A percentile compares a stretch with the other conserved stretches of the same genome.
phyloP scores from a whole-genome alignment of 2,113 vertebrate genomes.

The Xenopus laevis region DNA sequence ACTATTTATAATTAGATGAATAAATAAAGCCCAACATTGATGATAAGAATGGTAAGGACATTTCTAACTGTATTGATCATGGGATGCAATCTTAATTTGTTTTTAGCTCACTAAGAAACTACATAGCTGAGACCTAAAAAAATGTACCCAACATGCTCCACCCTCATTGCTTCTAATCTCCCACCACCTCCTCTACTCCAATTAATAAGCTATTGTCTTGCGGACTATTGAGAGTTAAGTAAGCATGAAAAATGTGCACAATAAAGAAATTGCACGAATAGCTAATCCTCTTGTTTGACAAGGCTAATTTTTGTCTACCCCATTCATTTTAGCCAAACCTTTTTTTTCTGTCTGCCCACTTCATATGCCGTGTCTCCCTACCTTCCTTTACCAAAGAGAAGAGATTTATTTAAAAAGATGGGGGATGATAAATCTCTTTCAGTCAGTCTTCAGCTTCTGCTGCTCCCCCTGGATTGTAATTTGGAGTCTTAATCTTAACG shows the following conservation, averaged over 20 bases:
- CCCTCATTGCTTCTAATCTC: slow-evolving; percentile 48
- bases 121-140: no score
- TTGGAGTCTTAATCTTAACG: slow-evolving; percentile 63
- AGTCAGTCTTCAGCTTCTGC: slow-evolving; percentile 50
- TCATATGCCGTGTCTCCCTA: slow-evolving; percentile 39
- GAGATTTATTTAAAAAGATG: slow-evolving; percentile 68
- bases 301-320: slow-evolving; percentile 71
- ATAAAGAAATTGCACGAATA: slow-evolving; percentile 74
- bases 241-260: slow-evolving; percentile 87
- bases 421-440: slow-evolving; percentile 74
- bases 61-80: no score
- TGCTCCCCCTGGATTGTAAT: slow-evolving; percentile 50
- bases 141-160: slow-evolving; percentile 25
- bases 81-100: no score
- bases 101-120: no score
- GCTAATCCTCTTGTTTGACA: slow-evolving; percentile 88
- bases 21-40: no score
- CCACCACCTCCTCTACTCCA: slow-evolving; percentile 58
- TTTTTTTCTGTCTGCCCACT: slow-evolving; percentile 57
- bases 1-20: no score
- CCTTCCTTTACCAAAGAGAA: slow-evolving; percentile 76
- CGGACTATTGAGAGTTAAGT: slow-evolving; percentile 83
- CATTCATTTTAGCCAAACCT: slow-evolving; percentile 47
- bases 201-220: slow-evolving; percentile 76
- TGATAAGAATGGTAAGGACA: no score